Evolutionary conservation across 2,113 vertebrate genomes (phyloP).

Genomic region (Cyphomyrus discorhynchus): DNA sequence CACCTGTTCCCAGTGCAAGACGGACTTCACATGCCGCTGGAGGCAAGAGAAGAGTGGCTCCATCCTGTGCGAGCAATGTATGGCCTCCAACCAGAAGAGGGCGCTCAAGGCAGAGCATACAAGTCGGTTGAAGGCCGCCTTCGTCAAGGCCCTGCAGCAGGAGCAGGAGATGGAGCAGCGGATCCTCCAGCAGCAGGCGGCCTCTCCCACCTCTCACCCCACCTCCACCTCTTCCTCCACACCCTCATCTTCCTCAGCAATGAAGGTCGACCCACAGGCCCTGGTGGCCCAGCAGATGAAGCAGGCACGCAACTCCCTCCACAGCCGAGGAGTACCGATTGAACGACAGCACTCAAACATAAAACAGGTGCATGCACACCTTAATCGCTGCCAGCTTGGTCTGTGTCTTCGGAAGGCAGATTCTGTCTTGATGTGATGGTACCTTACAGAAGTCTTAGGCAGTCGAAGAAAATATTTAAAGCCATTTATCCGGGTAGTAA

Average conservation of each 20-base stretch:
- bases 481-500: background rate
- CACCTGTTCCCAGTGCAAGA: conserved; percentile 85
- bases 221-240: conserved; percentile 51
- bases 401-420: background rate
- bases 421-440: background rate
- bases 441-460: background rate
- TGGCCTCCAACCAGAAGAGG: conserved; percentile 93
- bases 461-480: background rate
- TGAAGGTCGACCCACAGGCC: conserved; percentile 52
- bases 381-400: background rate
- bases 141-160: conserved; percentile 92
- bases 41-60: conserved; percentile 79
- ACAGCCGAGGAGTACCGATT: conserved; percentile 61
- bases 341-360: conserved; percentile 69
- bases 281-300: conserved; percentile 62
- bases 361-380: conserved; percentile 71
- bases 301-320: conserved; percentile 48
- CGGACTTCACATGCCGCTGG: conserved; percentile 97
- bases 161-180: conserved; percentile 96
- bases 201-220: conserved; percentile 48
- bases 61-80: conserved; percentile 89
- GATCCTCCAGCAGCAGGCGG: conserved; percentile 78
- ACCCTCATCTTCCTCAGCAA: conserved; percentile 31
- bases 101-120: conserved; percentile 91
- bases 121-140: conserved; percentile 87